These are phyloP conservation scores for Elanoides forficatus DNA, from an alignment of 2,113 vertebrate species.

Conservation along the genomic window DNA sequence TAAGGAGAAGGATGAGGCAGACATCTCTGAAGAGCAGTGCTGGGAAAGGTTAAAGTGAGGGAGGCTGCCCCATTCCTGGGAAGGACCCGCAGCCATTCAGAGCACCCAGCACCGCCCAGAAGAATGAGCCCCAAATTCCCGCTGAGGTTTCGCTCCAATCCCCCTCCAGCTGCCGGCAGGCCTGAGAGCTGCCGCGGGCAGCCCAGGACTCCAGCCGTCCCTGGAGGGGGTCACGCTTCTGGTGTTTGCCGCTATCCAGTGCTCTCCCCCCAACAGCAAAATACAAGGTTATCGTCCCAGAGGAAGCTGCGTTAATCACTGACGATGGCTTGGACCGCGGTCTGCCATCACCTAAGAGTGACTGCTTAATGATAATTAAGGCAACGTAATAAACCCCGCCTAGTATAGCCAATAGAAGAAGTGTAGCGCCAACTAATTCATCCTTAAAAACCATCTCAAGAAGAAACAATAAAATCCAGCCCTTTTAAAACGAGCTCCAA, in stretches of 20 bases:
- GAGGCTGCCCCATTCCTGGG: not conserved
- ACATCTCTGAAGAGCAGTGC: not conserved
- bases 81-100: rapidly evolving
- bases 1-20: not conserved
- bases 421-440: not conserved
- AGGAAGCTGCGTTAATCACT: not conserved
- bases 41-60: not conserved
- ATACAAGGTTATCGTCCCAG: not conserved
- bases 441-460: not conserved
- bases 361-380: not conserved
- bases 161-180: not conserved
- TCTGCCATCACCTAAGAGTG: not conserved
- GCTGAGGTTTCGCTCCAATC: rapidly evolving
- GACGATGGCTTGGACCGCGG: not conserved
- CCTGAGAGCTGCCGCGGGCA: rapidly evolving
- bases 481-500: not conserved
- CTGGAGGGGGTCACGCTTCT: rapidly evolving
- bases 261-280: not conserved
- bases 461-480: not conserved
- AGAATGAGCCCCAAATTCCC: not conserved
- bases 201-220: not conserved
- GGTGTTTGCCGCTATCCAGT: not conserved
- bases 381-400: not conserved
- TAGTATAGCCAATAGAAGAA: not conserved
- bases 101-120: not conserved